Evolutionary conservation across 2,797 vertebrate genomes (phyloP).

Genomic region (Naso thynnoides): DNA sequence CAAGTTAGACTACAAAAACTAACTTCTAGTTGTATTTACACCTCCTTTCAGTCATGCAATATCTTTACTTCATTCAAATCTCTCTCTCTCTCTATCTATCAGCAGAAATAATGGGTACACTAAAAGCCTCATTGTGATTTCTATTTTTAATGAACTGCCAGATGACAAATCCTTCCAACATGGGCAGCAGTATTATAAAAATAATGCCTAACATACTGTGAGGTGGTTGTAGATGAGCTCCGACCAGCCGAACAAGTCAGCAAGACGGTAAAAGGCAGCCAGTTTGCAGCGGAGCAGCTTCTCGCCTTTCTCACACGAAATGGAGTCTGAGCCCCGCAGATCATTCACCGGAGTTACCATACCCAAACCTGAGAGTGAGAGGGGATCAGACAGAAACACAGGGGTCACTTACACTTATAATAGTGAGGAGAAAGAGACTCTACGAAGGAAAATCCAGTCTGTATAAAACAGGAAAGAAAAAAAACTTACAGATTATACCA

Average conservation of each 20-base stretch:
- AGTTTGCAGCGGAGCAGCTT: constrained; percentile 95
- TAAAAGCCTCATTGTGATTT: background rate
- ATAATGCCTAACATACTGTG: constrained; percentile 86
- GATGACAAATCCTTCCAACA: background rate
- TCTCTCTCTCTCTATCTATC: background rate
- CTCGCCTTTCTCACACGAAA: constrained; percentile 98
- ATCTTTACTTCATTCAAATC: background rate
- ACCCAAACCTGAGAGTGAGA: constrained; percentile 89
- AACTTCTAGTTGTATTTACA: no score
- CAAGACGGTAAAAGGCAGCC: constrained; percentile 95
- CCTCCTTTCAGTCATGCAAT: background rate
- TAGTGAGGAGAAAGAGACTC: background rate
- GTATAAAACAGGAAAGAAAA: background rate
- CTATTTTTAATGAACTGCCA: background rate
- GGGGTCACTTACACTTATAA: background rate
- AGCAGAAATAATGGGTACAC: background rate
- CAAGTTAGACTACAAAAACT: background rate
- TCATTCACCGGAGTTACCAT: constrained; percentile 99
- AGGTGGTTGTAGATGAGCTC: constrained; percentile 99
- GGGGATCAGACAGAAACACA: background rate
- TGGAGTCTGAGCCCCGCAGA: constrained; percentile 96
- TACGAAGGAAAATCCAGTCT: background rate
- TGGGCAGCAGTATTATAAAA: background rate
- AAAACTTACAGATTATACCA: background rate
- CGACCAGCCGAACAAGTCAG: constrained; percentile 97